Conservation (phyloP, 2,113 vertebrate species). For the Gulo gulo region DNA sequence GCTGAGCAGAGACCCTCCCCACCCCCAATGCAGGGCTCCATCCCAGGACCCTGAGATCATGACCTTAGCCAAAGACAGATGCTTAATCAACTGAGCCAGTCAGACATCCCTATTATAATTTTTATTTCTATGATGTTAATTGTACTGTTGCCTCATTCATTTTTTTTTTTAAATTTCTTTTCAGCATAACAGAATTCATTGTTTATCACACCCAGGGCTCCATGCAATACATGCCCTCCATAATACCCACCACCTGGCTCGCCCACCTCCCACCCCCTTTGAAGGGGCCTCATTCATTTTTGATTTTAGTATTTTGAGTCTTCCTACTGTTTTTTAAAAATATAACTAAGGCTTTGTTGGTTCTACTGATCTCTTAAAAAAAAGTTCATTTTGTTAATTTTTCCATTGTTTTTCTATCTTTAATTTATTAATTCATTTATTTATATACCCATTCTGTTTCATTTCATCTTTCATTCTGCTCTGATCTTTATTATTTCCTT, state of each 20-base stretch:
- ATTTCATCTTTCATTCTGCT: background rate
- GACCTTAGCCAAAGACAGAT: background rate
- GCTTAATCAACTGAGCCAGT: background rate
- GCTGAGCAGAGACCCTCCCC: background rate
- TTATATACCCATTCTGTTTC: background rate
- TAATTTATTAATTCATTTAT: background rate
- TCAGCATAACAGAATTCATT: too few relatives aligned
- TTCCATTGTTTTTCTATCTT: background rate
- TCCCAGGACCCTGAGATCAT: background rate
- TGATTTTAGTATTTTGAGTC: background rate
- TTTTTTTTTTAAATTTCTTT: background rate
- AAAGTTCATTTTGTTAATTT: background rate
- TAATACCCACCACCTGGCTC: too few relatives aligned
- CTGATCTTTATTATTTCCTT: background rate
- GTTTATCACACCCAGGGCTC: too few relatives aligned
- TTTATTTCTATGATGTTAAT: background rate
- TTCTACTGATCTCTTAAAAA: background rate
- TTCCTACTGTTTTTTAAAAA: background rate
- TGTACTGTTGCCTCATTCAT: background rate
- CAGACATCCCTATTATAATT: background rate
- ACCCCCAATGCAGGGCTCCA: background rate
- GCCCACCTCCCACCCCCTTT: too few relatives aligned
- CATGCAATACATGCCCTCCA: too few relatives aligned
- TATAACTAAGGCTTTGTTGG: background rate
- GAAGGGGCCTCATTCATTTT: background rate